phyloP scores from a whole-genome alignment of 2,797 vertebrate species.

The Simalia tracyae region DNA sequence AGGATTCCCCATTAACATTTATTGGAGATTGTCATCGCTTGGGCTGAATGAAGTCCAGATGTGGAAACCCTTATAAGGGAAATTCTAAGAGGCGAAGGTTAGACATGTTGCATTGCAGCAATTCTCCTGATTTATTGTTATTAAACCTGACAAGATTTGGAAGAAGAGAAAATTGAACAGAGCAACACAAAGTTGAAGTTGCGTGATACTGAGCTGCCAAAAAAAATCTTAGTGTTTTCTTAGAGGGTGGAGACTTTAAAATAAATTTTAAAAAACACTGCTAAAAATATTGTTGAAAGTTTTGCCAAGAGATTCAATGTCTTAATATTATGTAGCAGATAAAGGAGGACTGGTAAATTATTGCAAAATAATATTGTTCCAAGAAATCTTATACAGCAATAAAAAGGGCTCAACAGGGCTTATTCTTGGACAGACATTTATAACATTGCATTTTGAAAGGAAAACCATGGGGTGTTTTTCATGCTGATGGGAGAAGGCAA shows the following conservation, averaged over 20 bases:
- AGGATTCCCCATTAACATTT: conserved; percentile 75
- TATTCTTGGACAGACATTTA: not conserved
- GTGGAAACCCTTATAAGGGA: conserved; percentile 67
- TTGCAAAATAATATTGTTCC: not conserved
- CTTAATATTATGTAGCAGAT: not conserved
- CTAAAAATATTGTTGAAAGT: conserved; percentile 46
- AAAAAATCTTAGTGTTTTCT: conserved; percentile 62
- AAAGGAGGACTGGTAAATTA: not conserved
- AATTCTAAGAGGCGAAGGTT: conserved; percentile 59
- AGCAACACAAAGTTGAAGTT: conserved; percentile 63
- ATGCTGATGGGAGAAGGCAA: not conserved
- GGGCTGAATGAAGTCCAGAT: conserved; percentile 75
- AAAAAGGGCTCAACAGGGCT: not conserved
- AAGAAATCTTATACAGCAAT: conserved; percentile 1
- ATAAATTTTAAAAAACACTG: conserved; percentile 7
- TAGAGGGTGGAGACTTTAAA: conserved; percentile 44
- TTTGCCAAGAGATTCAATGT: conserved; percentile 30
- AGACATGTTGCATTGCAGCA: conserved; percentile 54
- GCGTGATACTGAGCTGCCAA: conserved; percentile 54
- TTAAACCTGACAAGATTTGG: conserved; percentile 72
- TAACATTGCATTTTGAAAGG: not conserved
- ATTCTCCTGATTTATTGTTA: conserved; percentile 75
- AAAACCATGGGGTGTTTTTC: not conserved
- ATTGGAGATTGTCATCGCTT: conserved; percentile 78
- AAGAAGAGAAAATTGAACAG: conserved; percentile 68